These are phyloP conservation scores for Gobio occitaniae DNA, from an alignment of 2,797 vertebrate species.

Conservation along the genomic window DNA sequence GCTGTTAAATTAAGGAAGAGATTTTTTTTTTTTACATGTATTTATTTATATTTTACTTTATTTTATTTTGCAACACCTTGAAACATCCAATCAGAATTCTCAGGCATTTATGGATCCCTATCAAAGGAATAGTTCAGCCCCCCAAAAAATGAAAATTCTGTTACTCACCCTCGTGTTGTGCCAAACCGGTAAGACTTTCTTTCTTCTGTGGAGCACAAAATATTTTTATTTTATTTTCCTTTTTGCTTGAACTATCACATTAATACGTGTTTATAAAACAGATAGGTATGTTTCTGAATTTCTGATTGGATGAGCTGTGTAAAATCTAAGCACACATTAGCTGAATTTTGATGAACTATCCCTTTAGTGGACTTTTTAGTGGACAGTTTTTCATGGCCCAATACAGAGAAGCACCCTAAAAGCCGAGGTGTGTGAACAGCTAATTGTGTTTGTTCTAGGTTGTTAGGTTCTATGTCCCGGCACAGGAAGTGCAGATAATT, in stretches of 20 bases:
- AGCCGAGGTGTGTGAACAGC: not conserved
- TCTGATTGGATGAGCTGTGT: not conserved
- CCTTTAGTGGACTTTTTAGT: not conserved
- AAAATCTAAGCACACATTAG: not conserved
- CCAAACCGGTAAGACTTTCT: not conserved
- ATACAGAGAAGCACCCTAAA: not conserved
- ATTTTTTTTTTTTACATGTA: too few relatives aligned
- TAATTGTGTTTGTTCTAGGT: constrained; percentile 36
- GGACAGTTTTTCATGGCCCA: not conserved
- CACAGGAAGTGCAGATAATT: constrained; percentile 34
- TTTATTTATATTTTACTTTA: too few relatives aligned
- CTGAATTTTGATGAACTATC: not conserved
- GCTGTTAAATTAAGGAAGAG: not conserved
- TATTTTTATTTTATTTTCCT: not conserved
- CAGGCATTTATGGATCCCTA: not conserved
- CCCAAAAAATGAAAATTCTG: not conserved
- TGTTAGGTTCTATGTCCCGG: constrained; percentile 24
- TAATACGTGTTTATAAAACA: not conserved
- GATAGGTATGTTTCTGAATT: not conserved
- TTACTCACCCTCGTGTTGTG: not conserved
- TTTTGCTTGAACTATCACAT: not conserved
- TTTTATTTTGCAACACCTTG: not conserved
- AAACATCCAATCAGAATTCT: not conserved
- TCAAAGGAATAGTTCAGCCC: not conserved
- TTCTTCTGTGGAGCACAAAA: not conserved